These are phyloP conservation scores for Oreortyx pictus DNA, from an alignment of 2,797 vertebrate species.

Conservation along the genomic window DNA sequence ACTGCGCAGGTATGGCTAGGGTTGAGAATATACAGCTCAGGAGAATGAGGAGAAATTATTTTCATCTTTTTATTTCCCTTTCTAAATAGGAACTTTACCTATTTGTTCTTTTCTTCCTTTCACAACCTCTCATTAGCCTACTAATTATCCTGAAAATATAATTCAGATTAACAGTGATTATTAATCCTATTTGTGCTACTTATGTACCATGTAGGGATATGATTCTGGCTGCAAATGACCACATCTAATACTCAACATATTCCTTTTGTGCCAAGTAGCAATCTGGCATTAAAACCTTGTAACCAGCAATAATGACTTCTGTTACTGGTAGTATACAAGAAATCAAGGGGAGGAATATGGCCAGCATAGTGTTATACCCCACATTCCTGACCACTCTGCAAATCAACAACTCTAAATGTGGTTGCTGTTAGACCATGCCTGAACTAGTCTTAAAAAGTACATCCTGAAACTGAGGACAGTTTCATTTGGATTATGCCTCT, in stretches of 20 bases:
- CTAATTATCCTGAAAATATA: not conserved
- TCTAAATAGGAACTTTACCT: not conserved
- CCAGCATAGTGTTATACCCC: not conserved
- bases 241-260: not conserved
- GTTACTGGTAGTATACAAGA: not conserved
- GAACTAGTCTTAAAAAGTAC: not conserved
- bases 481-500: not conserved
- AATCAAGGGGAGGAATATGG: not conserved
- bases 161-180: not conserved
- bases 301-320: not conserved
- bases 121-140: not conserved
- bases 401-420: not conserved
- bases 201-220: not conserved
- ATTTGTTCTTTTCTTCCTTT: not conserved
- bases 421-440: not conserved
- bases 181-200: not conserved
- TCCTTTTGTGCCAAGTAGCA: not conserved
- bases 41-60: not conserved
- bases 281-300: not conserved
- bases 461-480: not conserved
- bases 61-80: not conserved
- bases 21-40: not conserved
- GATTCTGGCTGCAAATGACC: not conserved
- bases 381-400: not conserved
- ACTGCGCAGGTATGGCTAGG: accelerated